A percentile compares a stretch with the other conserved stretches of the same genome.
Conservation (phyloP, 2,888 invertebrate species). For the Minunthozetes semirufus region DNA sequence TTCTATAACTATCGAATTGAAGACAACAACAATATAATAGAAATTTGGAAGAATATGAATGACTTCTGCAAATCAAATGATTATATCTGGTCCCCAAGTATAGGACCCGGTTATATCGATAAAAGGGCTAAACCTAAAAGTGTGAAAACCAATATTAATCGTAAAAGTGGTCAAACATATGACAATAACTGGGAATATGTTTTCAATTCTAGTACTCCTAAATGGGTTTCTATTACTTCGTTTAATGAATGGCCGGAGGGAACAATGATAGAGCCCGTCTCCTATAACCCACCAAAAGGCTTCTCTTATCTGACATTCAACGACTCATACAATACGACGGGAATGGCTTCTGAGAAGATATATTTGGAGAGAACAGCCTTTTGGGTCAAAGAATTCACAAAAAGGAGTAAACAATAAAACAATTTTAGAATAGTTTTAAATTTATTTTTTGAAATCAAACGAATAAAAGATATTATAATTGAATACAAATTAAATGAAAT, state of each 20-base stretch:
- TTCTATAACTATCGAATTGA: background rate
- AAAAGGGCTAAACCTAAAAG: background rate
- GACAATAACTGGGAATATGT: background rate
- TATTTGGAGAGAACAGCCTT: background rate
- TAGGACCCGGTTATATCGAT: background rate
- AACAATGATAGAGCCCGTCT: background rate
- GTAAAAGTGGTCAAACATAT: background rate
- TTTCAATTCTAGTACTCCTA: background rate
- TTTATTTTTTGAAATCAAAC: too few species aligned
- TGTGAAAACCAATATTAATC: background rate
- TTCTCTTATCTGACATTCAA: background rate
- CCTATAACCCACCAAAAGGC: background rate
- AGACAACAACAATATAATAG: background rate
- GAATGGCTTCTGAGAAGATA: background rate
- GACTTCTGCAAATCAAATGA: background rate
- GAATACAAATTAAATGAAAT: too few species aligned
- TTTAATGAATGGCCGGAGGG: background rate
- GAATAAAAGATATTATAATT: too few species aligned
- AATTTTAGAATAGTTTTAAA: too few species aligned
- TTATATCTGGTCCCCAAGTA: background rate
- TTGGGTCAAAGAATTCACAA: conserved; percentile 3
- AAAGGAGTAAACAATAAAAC: too few species aligned
- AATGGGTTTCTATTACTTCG: background rate
- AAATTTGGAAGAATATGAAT: background rate
- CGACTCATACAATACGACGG: background rate